phyloP scores from a whole-genome alignment of 2,888 invertebrate species.

The Spatulosminthurus flaviceps region DNA sequence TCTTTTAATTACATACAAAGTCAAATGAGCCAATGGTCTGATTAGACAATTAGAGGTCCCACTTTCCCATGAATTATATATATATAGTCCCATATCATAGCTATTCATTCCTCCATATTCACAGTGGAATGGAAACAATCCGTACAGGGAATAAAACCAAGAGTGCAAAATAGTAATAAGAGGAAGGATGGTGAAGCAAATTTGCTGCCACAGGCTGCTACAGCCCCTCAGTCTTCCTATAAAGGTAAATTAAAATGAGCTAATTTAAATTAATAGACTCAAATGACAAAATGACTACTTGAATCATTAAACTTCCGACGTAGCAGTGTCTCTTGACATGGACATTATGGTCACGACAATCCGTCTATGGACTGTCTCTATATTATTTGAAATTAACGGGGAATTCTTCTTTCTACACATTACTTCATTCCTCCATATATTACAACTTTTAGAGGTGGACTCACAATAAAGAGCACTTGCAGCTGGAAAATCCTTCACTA shows the following conservation, averaged over 20 bases:
- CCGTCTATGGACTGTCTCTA: neutral
- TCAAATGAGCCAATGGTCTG: no score
- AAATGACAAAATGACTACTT: slow-evolving; percentile 21
- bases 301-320: slow-evolving; percentile 4
- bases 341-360: neutral
- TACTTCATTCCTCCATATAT: no score
- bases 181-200: neutral
- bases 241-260: slow-evolving; percentile 15
- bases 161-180: neutral
- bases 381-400: neutral
- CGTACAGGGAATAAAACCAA: no score
- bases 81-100: no score
- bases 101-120: no score
- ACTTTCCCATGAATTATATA: no score
- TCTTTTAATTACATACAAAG: no score
- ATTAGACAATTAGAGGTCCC: no score
- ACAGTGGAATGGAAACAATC: no score
- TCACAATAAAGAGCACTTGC: neutral
- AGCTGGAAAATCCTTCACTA: neutral
- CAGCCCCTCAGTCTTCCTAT: no score
- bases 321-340: slow-evolving; percentile 9
- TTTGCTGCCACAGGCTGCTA: neutral
- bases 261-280: slow-evolving; percentile 26
- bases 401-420: neutral
- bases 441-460: neutral